Conservation (phyloP, 2,113 vertebrate species). For the Cranoglanis bouderius region DNA sequence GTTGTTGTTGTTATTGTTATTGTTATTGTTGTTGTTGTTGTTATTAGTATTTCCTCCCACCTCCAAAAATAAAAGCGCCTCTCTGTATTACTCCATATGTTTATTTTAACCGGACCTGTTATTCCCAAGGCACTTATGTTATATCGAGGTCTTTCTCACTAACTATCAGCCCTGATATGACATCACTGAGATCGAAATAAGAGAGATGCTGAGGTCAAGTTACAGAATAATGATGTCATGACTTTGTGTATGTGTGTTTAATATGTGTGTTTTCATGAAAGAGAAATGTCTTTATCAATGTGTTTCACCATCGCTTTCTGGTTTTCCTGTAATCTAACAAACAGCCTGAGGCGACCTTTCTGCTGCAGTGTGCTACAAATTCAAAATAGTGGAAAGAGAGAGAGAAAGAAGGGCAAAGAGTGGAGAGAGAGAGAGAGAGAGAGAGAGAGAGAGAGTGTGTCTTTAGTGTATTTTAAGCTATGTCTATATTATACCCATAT, state of each 20-base stretch:
- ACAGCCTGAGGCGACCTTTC: not conserved
- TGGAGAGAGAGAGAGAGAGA: too few species aligned
- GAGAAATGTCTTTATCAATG: not conserved
- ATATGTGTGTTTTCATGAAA: not conserved
- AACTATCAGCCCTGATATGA: not conserved
- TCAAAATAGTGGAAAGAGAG: not conserved
- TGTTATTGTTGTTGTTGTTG: not conserved
- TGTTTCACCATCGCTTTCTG: not conserved
- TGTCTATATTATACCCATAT: not conserved
- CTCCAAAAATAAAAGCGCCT: not conserved
- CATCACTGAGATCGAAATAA: not conserved
- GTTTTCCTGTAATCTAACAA: not conserved
- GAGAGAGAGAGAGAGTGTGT: not conserved
- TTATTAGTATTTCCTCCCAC: not conserved
- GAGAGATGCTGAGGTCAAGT: not conserved
- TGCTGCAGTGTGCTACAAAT: slow-evolving; percentile 12
- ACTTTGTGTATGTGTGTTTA: not conserved
- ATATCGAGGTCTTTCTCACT: not conserved
- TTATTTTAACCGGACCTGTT: too few species aligned
- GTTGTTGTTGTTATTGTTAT: not conserved
- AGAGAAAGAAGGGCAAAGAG: not conserved
- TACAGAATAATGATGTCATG: not conserved
- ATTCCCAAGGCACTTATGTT: not conserved
- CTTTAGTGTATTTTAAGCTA: not conserved
- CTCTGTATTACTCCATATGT: not conserved